Percentiles rank a stretch among this genome's conserved stretches.
Evolutionary conservation across 2,113 vertebrate species (phyloP).

Genomic region (rat (Rattus norvegicus)): DNA sequence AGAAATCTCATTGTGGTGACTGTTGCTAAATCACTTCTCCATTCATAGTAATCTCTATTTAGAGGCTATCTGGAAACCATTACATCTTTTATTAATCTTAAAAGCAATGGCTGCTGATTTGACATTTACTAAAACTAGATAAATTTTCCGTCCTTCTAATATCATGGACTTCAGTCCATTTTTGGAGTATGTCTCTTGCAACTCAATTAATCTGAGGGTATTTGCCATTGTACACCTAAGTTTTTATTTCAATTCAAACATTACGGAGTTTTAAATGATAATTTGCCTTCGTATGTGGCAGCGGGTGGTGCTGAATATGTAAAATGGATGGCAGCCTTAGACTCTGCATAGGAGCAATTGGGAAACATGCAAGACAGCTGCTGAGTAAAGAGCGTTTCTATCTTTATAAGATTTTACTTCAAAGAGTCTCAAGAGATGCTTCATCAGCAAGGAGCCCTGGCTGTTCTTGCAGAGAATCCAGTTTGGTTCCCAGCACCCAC

Average conservation of each 20-base stretch:
- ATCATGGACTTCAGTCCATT: conserved; percentile 77
- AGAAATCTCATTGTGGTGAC: conserved; percentile 89
- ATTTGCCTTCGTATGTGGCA: conserved; percentile 33
- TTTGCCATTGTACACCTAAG: conserved; percentile 61
- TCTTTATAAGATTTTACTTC: conserved; percentile 42
- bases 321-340: conserved; percentile 49
- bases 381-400: conserved; percentile 45
- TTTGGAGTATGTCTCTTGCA: conserved; percentile 61
- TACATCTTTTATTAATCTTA: conserved; percentile 89
- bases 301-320: conserved; percentile 47
- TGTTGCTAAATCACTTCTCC: conserved; percentile 90
- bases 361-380: conserved; percentile 45
- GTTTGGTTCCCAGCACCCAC: neutral
- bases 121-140: conserved; percentile 87
- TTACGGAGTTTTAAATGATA: conserved; percentile 63
- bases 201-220: conserved; percentile 68
- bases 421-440: neutral
- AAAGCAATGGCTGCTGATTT: conserved; percentile 85
- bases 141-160: conserved; percentile 82
- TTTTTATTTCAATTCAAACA: conserved; percentile 73
- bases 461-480: too few relatives aligned
- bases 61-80: conserved; percentile 86
- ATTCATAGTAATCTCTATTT: conserved; percentile 90
- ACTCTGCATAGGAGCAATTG: conserved; percentile 22
- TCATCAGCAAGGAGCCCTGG: neutral